Base-by-base conservation (phyloP, 2,797 vertebrate genomes). In the Arremon aurantiirostris region DNA sequence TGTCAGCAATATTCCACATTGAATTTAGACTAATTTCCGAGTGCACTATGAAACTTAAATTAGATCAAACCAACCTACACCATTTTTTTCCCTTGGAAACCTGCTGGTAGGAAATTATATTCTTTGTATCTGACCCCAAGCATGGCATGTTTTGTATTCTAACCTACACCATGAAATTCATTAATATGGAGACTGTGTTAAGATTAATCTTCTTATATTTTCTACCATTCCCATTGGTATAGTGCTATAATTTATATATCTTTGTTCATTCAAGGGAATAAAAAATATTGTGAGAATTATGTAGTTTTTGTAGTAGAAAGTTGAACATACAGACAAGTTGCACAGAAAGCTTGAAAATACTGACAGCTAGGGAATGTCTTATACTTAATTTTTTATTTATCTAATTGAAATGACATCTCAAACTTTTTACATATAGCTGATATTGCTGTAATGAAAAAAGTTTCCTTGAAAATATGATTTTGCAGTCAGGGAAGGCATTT, bases 391-490 rank as follows among this genome's bases (percentile, higher is more conserved):
- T 93, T 93, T 86, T 60, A 81, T 88, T 95, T 85, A 68, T 85
- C 53, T 76, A 90, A 90, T 89, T 94, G 83, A 93, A 95, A 94
- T 78, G 64, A 57, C 76, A 82, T 80, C 44, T 96, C 70, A 59
- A 68, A 91, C 39, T 75, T 93, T 91, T 89, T 80, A 16, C 26
- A 50, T 53, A 53, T 13, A 73, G 37, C 46, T 92, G 92, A 89
- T 85, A 66, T 30, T 91, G 24, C 55, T 92, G 22, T 83, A 86
- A 84, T 82, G 89, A 82, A 89, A 82, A 71, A 79, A 60, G 17
- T 70, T 90, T 88, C 49, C 70, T 86, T 80, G 60, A 83, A 96
- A 95, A 93, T 89, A 79, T 39, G 26, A 70, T 94, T 97, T 93
- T 95, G 42, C 30, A 87, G 73, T 81, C 75, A 91, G 55, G 28